Percentiles rank a stretch among this genome's conserved stretches.
Conservation (phyloP, 2,113 vertebrate species). For the Buteo buteo region DNA sequence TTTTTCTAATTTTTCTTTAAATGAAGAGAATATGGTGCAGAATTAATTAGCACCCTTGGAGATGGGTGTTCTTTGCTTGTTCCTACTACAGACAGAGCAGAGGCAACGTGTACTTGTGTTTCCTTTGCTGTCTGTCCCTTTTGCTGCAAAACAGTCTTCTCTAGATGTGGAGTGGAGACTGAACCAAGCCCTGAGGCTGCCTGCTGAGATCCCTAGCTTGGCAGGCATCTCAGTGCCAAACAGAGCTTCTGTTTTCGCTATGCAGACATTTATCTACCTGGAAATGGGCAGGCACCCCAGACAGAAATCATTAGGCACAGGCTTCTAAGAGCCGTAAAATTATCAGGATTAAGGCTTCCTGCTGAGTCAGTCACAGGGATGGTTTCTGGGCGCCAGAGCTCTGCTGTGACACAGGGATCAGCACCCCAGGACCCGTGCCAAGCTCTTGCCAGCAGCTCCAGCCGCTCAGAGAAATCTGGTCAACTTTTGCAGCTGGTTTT, state of each 20-base stretch:
- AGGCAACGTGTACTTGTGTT: not conserved
- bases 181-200: not conserved
- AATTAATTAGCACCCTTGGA: not conserved
- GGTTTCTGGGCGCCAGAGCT: not conserved
- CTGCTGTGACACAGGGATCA: not conserved
- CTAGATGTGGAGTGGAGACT: not conserved
- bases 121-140: not conserved
- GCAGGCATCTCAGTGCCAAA: not conserved
- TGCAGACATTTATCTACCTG: not conserved
- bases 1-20: not conserved
- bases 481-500: not conserved
- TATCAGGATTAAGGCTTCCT: constrained; percentile 4
- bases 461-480: not conserved
- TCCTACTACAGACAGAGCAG: not conserved
- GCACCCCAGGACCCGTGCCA: accelerated
- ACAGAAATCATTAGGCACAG: constrained; percentile 5
- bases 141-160: not conserved
- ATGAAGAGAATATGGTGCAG: not conserved
- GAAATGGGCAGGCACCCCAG: constrained; percentile 4
- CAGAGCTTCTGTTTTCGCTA: not conserved
- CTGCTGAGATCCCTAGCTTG: not conserved
- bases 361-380: not conserved
- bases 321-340: not conserved
- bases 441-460: not conserved
- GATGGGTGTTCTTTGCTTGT: not conserved